Evolutionary conservation across 2,888 invertebrate genomes (phyloP), one percentile per base, ranked within the genome.

Genomic region (Spodoptera picta): DNA sequence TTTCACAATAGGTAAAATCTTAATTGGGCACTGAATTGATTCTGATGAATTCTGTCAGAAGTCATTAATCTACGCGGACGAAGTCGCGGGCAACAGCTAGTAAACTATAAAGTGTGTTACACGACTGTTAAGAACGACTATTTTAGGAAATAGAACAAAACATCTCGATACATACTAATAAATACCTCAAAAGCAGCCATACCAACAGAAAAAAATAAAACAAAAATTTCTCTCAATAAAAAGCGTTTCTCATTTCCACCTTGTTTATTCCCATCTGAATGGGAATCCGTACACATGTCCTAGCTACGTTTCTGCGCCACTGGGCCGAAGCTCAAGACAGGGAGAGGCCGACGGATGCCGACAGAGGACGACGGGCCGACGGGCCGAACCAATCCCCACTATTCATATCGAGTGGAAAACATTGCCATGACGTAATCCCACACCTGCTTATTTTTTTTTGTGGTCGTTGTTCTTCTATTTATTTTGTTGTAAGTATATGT

Each of bases 231-330:
- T 58, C 50, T 65, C 24, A 61, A 69, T 70, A 69, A 70, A 65
- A 65, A 65, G 7, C 58, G 47, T 62, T 46, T 68, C 63, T 65
- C 62, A 69, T 73, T 73, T 70, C 70, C 58, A 68, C 62, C 53
- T 66, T 75, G 65, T 73, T 78, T 73, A 73, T 75, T 73, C 66
- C 61, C 69, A 68, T 73, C 57, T 73, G 79, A 68, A 73, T 74
- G 77, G 68, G 77, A 77, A 79, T 65, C 66, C 63, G 63, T 64
- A 78, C 80, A 78, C 77, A 66, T 80, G 77, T 78, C 78, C 72
- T 60, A 50, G 65, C 59, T 69, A 67, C 61, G 73, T 78, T 80
- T 75, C 78, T 75, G 66, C 75, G 44, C 75, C 75, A 71, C 42
- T 77, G 73, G 70, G 23, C 63, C 53, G 60, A 54, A 69, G 63